Evolutionary conservation across 2,113 vertebrate genomes (phyloP).

Genomic region (Limanda limanda): DNA sequence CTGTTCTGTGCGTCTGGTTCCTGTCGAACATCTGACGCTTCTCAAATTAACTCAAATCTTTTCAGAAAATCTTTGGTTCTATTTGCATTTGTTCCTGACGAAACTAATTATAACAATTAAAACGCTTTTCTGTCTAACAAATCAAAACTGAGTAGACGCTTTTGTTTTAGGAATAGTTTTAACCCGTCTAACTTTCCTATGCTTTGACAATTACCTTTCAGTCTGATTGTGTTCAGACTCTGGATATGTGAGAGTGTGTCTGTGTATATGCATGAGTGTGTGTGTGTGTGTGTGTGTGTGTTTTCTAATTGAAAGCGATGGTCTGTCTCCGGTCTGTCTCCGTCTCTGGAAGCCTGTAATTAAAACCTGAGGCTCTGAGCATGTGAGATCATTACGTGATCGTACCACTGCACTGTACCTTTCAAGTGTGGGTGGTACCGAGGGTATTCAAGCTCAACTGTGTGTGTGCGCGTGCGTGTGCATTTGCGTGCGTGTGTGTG

Average conservation of each 20-base stretch:
- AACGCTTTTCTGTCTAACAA: neutral
- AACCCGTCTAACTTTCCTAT: neutral
- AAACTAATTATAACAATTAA: neutral
- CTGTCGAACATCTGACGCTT: too few relatives aligned
- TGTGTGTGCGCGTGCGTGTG: neutral
- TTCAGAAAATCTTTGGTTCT: neutral
- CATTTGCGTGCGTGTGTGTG: neutral
- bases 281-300: constrained; percentile 18
- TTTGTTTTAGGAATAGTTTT: constrained; percentile 1
- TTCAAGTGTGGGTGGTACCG: neutral
- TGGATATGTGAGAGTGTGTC: constrained; percentile 3
- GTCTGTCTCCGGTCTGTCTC: too few relatives aligned
- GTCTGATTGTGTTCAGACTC: constrained; percentile 32
- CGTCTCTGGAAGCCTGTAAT: constrained; percentile 55
- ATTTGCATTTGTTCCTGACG: neutral
- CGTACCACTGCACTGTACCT: neutral
- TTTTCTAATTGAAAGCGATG: constrained; percentile 54
- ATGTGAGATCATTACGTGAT: constrained; percentile 29
- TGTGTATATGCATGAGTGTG: constrained; percentile 18
- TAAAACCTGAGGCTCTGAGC: constrained; percentile 49
- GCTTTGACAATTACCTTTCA: constrained; percentile 38
- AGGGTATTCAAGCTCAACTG: neutral
- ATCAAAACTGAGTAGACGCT: neutral
- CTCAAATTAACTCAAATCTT: neutral
- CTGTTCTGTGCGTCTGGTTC: too few relatives aligned